These are phyloP conservation scores for Melospiza georgiana DNA, from an alignment of 2,113 vertebrate genomes.

Conservation along the genomic window DNA sequence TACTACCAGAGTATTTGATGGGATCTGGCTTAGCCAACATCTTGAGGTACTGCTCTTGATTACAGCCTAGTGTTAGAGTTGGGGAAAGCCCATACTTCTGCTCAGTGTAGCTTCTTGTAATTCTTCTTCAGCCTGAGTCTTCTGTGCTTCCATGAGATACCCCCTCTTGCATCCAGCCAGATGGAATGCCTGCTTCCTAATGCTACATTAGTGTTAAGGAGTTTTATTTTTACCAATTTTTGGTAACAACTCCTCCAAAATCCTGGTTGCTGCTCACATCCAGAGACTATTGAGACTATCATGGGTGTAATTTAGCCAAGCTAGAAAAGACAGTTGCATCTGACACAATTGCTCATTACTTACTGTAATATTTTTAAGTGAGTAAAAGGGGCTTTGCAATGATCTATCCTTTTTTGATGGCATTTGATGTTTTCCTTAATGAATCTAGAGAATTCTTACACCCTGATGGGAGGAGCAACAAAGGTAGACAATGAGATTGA, in stretches of 20 bases:
- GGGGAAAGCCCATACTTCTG: not conserved
- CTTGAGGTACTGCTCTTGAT: not conserved
- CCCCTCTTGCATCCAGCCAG: not conserved
- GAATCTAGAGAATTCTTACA: not conserved
- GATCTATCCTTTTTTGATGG: not conserved
- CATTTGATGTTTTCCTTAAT: not conserved
- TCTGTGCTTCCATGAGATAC: not conserved
- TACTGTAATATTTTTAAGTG: not conserved
- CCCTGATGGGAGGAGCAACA: not conserved
- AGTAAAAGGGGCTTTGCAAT: not conserved
- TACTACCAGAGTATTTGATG: not conserved
- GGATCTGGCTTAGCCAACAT: not conserved
- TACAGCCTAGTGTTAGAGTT: not conserved
- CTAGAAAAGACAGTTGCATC: not conserved
- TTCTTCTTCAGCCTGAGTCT: not conserved
- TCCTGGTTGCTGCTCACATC: not conserved
- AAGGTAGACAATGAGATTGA: not conserved
- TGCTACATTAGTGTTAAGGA: not conserved
- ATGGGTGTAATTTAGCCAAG: not conserved
- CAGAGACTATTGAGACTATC: not conserved
- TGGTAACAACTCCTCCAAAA: not conserved
- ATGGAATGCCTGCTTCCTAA: not conserved
- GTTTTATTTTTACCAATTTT: not conserved
- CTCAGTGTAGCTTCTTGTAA: not conserved
- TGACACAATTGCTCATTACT: not conserved